Evolutionary conservation across 2,797 vertebrate genomes (phyloP), one percentile per base, ranked within the genome.

Genomic region (Oryzias sinensis): DNA sequence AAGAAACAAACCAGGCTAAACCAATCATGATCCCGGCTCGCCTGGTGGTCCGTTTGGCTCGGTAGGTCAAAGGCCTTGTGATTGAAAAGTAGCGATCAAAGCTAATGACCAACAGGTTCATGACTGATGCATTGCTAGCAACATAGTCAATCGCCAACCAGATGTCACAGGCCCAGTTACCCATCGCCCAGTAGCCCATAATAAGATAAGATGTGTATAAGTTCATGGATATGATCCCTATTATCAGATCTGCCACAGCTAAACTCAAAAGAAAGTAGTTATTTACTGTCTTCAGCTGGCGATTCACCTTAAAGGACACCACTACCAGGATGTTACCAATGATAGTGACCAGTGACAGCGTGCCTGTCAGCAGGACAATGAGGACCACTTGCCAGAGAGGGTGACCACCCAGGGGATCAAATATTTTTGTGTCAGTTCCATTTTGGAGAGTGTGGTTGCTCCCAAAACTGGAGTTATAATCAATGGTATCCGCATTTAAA

Each of bases 31-130:
- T 65, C 3, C 90, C 95, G 27, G 96, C 97, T 70, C 96, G 91
- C 83, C 94, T 97, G 43, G 96, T 98, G 81, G 97, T 99, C 73
- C 97, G 90, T 86, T 98, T 98, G 77, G 97, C 96, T 66, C 96
- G 89, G 82, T 99, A 99, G 0, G 96, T 97, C 76, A 99, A 94
- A 0, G 97, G 97, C 72, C 97, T 92, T 0, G 97, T 98, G 74
- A 99, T 90, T 54, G 97, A 99, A 86, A 99, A 98, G 83, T 97
- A 99, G 44, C 97, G 93, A 83, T 99, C 97, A 77, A 99, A 98
- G 84, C 97, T 99, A 70, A 99, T 99, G 59, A 98, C 96, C 59
- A 99, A 86, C 47, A 99, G 90, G 72, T 99, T 99, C 97, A 99
- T 99, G 77, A 99, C 97, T 0, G 97, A 99, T 41, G 97, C 97